A percentile compares a stretch with the other conserved stretches of the same genome.
These are phyloP conservation scores for Furcula furcula DNA, from an alignment of 2,888 invertebrate species.

Conservation along the genomic window DNA sequence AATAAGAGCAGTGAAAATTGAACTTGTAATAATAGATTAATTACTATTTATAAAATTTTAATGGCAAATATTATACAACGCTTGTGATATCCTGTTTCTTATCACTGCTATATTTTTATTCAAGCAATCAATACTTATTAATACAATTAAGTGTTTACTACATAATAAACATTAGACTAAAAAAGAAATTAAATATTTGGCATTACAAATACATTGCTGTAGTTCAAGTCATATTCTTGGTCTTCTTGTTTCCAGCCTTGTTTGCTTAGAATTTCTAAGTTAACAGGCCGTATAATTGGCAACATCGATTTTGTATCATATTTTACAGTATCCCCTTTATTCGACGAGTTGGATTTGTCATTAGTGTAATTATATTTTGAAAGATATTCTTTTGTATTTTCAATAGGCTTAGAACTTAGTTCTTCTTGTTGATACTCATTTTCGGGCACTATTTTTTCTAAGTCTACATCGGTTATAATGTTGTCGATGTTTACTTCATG, in stretches of 20 bases:
- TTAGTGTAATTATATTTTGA: slow-evolving; percentile 14
- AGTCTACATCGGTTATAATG: slow-evolving; percentile 5
- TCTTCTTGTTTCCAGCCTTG: slow-evolving; percentile 48
- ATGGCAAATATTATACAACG: too few relatives aligned
- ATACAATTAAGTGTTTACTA: too few relatives aligned
- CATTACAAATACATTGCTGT: slow-evolving; percentile 34
- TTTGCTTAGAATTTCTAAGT: slow-evolving; percentile 49
- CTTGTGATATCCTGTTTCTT: too few relatives aligned
- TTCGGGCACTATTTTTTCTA: slow-evolving; percentile 10
- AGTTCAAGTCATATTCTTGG: slow-evolving; percentile 41
- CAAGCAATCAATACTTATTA: too few relatives aligned
- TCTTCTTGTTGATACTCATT: slow-evolving; percentile 36
- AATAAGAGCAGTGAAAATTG: too few relatives aligned
- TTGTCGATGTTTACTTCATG: slow-evolving; percentile 1
- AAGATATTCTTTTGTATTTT: slow-evolving; percentile 4
- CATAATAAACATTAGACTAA: background rate
- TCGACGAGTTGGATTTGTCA: slow-evolving; percentile 7
- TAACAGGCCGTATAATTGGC: slow-evolving; percentile 43
- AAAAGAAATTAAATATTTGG: slow-evolving; percentile 7
- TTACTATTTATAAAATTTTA: too few relatives aligned
- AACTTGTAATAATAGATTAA: too few relatives aligned
- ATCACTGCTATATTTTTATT: too few relatives aligned
- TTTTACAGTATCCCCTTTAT: slow-evolving; percentile 18
- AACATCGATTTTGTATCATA: slow-evolving; percentile 38
- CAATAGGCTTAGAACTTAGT: slow-evolving; percentile 18